Evolutionary conservation across 2,888 invertebrate species (phyloP), one percentile per base, ranked within the genome.

Genomic region (Amiota mariae): DNA sequence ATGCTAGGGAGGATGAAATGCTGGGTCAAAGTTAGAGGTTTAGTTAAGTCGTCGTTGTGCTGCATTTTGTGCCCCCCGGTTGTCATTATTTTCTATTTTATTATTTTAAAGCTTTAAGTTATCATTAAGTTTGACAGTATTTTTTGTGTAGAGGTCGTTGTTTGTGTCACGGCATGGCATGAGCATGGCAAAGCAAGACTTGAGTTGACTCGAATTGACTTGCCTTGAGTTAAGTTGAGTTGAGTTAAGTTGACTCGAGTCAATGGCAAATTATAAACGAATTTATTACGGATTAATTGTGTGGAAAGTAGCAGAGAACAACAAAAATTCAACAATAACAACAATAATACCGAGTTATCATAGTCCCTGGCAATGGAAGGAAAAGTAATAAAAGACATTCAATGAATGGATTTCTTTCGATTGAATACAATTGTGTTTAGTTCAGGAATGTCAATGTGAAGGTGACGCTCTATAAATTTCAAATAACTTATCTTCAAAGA

Each of bases 221-320:
- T 36, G 36, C 2, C 36, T 36, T 36, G 11, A 1, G 2, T 36
- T 36, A 2, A 1, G 2, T n/a, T 13, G 13, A 18, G 59, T 24
- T 20, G 59, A 59, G 72, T 67, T 54, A 71, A 36, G 36, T 49
- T 75, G 57, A 51, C 54, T 49, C 66, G 36, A 77, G 77, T 75
- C 84, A 84, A 84, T 85, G 86, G 83, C 85, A 87, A 87, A 88
- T 87, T 87, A 87, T 86, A 87, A 87, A 87, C 82, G 86, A 87
- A 88, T 87, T 88, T 87, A 82, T 87, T 86, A 87, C 84, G 82
- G 85, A 87, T 88, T 87, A 87, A 88, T 88, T 88, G 85, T 81
- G 87, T 87, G 86, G 86, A 86, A 87, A 88, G 82, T 82, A 80
- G 84, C 83, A 70, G 56, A 63, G 36, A 20, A 13, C 54, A 11